Evolutionary conservation across 2,113 vertebrate species (phyloP).

Genomic region (Lanius collurio): DNA sequence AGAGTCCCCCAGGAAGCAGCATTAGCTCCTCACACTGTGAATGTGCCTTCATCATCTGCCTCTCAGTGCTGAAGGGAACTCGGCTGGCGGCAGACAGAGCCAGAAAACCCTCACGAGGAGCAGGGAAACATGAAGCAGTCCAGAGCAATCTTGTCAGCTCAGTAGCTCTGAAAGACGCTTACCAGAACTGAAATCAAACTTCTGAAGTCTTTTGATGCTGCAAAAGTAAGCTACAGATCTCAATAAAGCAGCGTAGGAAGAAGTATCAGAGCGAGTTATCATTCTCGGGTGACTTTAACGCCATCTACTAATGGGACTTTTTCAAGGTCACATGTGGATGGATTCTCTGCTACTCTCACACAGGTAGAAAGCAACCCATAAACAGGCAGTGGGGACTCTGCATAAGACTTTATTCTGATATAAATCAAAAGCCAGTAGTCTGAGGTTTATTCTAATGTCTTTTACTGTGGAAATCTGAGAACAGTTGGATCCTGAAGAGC

Average conservation of each 20-base stretch:
- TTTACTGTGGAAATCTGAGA: not conserved
- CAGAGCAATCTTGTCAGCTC: not conserved
- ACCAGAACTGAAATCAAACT: not conserved
- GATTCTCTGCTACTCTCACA: not conserved
- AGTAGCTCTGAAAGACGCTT: not conserved
- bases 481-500: not conserved
- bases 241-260: not conserved
- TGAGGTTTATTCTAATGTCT: not conserved
- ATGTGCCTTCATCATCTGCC: not conserved
- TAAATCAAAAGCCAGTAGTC: not conserved
- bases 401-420: too few relatives aligned
- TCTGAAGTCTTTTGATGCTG: not conserved
- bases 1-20: not conserved
- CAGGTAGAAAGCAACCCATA: not conserved
- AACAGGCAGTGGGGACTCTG: not conserved
- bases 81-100: not conserved
- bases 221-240: not conserved
- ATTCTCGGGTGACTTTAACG: not conserved
- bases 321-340: not conserved
- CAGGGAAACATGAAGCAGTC: not conserved
- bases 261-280: not conserved
- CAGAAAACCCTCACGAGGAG: not conserved
- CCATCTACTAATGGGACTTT: not conserved
- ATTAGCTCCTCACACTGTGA: not conserved
- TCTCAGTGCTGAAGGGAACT: accelerated